A percentile compares a stretch with the other conserved stretches of the same genome.
phyloP scores from a whole-genome alignment of 2,797 vertebrate species.

The Mormyrops attenuatus region DNA sequence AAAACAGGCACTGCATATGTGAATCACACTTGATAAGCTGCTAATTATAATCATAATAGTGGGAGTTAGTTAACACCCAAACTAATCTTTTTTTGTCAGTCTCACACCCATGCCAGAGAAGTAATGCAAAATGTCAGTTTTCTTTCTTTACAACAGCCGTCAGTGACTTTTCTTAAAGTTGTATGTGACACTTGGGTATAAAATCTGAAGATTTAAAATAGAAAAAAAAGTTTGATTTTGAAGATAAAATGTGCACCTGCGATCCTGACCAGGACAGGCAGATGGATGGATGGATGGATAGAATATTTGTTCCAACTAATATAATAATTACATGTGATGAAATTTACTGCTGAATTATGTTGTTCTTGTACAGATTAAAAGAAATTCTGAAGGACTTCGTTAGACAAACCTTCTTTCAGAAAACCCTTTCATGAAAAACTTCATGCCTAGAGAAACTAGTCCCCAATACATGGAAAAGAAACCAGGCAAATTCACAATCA shows the following conservation, averaged over 20 bases:
- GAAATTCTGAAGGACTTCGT: not conserved
- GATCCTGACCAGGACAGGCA: not conserved
- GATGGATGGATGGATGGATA: not conserved
- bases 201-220: not conserved
- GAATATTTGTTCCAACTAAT: not conserved
- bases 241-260: not conserved
- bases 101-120: not conserved
- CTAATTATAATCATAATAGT: not conserved
- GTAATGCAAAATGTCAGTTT: not conserved
- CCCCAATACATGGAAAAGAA: not conserved
- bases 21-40: not conserved
- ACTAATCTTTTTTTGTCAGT: not conserved
- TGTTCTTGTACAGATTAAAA: not conserved
- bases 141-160: not conserved
- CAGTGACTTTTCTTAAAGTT: not conserved
- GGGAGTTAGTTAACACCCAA: not conserved
- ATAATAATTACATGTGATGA: not conserved
- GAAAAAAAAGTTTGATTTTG: not conserved
- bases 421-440: not conserved
- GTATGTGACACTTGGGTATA: not conserved
- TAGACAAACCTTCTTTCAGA: not conserved
- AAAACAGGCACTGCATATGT: not conserved
- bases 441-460: not conserved
- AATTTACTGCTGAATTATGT: not conserved
- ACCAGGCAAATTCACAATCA: not conserved